Conservation (phyloP, 2,797 vertebrate genomes). For the Eidolon dupreanum region DNA sequence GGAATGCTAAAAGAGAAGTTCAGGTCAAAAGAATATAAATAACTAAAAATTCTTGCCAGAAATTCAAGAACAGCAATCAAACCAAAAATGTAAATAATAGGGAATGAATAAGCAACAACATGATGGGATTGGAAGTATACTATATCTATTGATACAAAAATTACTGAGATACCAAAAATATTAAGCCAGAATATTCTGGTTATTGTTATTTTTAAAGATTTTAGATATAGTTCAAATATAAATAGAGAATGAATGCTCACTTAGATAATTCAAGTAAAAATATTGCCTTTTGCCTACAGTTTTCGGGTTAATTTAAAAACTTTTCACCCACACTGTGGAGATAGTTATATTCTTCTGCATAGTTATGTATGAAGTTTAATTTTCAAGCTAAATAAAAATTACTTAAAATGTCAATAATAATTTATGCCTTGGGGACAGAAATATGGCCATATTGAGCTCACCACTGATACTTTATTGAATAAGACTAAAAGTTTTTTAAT, state of each 20-base stretch:
- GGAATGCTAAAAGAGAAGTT: neutral
- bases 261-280: neutral
- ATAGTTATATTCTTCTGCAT: neutral
- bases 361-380: neutral
- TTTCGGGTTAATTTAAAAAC: neutral
- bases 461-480: neutral
- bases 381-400: neutral
- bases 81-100: neutral
- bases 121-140: neutral
- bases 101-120: neutral
- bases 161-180: neutral
- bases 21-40: neutral
- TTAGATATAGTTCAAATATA: neutral
- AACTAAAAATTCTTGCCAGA: constrained; percentile 1
- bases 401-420: neutral
- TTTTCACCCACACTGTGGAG: neutral
- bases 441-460: neutral
- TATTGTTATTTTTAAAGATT: neutral
- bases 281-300: neutral
- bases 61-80: neutral
- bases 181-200: neutral
- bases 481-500: neutral
- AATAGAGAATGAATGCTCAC: neutral
- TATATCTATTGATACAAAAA: neutral
- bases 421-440: neutral